Base-by-base conservation (phyloP, 2,797 vertebrate species). In the Lates japonicus region DNA sequence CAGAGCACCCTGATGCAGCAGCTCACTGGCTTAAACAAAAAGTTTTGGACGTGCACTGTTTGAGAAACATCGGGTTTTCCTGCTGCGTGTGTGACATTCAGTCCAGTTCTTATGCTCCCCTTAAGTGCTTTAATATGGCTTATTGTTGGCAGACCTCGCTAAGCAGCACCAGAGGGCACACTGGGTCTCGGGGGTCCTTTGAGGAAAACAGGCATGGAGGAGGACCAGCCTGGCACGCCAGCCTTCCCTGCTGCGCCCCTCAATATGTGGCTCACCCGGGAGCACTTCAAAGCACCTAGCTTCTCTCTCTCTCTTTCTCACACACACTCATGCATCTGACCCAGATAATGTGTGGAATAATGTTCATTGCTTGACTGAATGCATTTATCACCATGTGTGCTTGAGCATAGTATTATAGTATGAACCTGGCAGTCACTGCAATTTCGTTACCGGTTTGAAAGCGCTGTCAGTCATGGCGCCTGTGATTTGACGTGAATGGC, bases 211-310 rank as follows among this genome's bases (percentile, higher is more conserved):
- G 69, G 35, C 87, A 78, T 20, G 42, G 74, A 61, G 74, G 61
- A 80, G 89, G 70, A 70, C 75, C 64, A 61, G 70, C 78, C 46
- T 29, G 81, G 74, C 77, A 81, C 11, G 60, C 67, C 84, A 81
- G 69, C 66, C 76, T 82, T 29, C 81, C 83, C 90, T 25, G 78
- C 85, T 87, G 91, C 17, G 76, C 48, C 71, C 71, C 69, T 86
- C 73, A 58, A 72, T 85, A 82, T 65, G 82, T 59, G 66, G 62
- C 82, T 84, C 83, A 89, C 77, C 74, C 64, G 81, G 88, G 86
- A 69, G 42, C 72, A 86, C 89, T 91, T 93, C 86, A 93, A 93
- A 94, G 87, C 62, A 22, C 49, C 49, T 42, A 67, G 49, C 14
- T n/a, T 48, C 63, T 39, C 65, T 82, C 60, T n/a, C n/a, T n/a